Evolutionary conservation across 1,140 invertebrate species (phyloP).

Genomic region (Atta colombica): DNA sequence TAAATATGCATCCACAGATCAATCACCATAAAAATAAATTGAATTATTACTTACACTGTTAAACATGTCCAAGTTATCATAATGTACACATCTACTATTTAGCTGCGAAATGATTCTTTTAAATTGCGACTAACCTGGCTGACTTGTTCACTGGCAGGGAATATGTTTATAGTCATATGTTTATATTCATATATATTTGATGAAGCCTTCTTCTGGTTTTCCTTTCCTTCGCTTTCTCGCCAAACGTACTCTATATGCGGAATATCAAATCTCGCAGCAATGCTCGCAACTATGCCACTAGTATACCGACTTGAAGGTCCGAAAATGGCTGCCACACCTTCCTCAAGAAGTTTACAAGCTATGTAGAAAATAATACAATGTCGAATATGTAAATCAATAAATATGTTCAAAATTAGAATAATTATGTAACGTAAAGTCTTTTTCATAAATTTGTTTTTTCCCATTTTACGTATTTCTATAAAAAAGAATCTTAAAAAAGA

Average conservation of each 20-base stretch:
- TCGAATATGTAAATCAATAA: neutral
- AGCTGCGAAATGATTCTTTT: neutral
- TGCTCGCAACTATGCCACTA: slow-evolving; percentile 89
- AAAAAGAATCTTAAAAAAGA: neutral
- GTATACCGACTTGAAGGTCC: slow-evolving; percentile 90
- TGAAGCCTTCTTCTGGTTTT: slow-evolving; percentile 1
- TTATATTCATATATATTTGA: no score
- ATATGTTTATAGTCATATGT: slow-evolving; percentile 87
- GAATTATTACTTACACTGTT: neutral
- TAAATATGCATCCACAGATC: neutral
- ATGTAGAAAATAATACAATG: slow-evolving; percentile 69
- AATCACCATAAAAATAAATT: neutral
- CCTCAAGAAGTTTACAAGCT: slow-evolving; percentile 87
- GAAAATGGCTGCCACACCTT: slow-evolving; percentile 93
- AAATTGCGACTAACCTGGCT: slow-evolving; percentile 40
- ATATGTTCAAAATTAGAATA: neutral
- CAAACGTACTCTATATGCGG: slow-evolving; percentile 87
- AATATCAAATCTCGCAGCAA: slow-evolving; percentile 89
- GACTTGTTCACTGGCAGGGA: slow-evolving; percentile 62
- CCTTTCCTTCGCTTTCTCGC: slow-evolving; percentile 70
- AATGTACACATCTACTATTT: neutral
- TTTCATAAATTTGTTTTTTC: neutral
- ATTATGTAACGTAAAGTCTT: neutral
- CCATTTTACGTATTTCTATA: neutral
- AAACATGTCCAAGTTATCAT: neutral